Evolutionary conservation across 2,797 vertebrate genomes (phyloP).

Genomic region (Acipenser ruthenus): DNA sequence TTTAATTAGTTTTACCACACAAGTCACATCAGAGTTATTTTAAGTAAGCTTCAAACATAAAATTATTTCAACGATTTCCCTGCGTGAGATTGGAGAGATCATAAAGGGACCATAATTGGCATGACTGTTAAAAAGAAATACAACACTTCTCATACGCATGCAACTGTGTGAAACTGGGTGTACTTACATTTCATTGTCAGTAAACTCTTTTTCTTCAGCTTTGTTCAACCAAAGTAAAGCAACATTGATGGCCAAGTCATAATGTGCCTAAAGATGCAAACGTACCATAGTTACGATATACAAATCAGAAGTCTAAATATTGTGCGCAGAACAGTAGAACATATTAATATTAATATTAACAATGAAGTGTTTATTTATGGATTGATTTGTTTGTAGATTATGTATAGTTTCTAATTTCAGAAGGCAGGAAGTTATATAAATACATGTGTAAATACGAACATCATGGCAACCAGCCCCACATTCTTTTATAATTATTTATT

Average conservation of each 20-base stretch:
- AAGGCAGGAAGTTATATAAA: too few relatives aligned
- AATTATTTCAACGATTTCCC: too few relatives aligned
- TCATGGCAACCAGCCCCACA: too few relatives aligned
- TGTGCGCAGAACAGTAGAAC: neutral
- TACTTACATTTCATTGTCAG: conserved; percentile 29
- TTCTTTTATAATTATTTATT: too few relatives aligned
- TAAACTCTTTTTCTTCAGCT: conserved; percentile 37
- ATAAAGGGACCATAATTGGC: neutral
- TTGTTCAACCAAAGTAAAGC: conserved; percentile 66
- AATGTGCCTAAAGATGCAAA: conserved; percentile 61
- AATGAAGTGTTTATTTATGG: too few relatives aligned
- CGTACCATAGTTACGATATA: neutral
- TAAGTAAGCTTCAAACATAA: too few relatives aligned
- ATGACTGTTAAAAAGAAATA: neutral
- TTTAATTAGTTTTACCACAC: too few relatives aligned
- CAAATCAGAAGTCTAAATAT: neutral
- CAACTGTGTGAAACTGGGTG: neutral
- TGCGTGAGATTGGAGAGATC: too few relatives aligned
- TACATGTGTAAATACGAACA: too few relatives aligned
- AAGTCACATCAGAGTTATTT: too few relatives aligned
- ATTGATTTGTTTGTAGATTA: too few relatives aligned
- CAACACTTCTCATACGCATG: neutral
- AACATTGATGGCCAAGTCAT: conserved; percentile 65
- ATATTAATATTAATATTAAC: neutral
- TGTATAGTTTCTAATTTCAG: too few relatives aligned